phyloP scores from a whole-genome alignment of 2,888 invertebrate species.

The Anthoptus insignis region DNA sequence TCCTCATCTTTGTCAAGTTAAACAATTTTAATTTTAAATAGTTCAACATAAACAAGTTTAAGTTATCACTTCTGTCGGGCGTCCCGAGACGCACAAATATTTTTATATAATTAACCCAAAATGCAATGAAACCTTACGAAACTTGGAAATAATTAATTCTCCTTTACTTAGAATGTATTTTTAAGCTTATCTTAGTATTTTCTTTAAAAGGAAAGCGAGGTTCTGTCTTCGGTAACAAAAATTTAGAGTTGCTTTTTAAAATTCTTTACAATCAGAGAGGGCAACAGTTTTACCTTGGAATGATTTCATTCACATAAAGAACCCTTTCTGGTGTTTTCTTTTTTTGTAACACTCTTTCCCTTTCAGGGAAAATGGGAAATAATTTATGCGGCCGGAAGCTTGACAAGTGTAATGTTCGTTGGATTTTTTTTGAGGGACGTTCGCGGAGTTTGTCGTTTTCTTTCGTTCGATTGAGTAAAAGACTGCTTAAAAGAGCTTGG shows the following conservation, averaged over 20 bases:
- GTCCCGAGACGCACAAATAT: too few relatives aligned
- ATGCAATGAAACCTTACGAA: background rate
- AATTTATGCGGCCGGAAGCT: conserved; percentile 48
- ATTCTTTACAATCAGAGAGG: conserved; percentile 37
- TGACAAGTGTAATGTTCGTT: conserved; percentile 50
- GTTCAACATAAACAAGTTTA: too few relatives aligned
- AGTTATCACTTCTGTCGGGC: too few relatives aligned
- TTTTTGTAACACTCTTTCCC: conserved; percentile 39
- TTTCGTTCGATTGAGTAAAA: background rate
- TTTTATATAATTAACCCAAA: too few relatives aligned
- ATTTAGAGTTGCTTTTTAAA: conserved; percentile 45
- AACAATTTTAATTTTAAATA: too few relatives aligned
- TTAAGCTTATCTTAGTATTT: conserved; percentile 31
- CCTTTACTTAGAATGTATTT: conserved; percentile 34
- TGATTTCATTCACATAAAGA: conserved; percentile 45
- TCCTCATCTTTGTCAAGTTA: too few relatives aligned
- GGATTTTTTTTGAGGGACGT: conserved; percentile 48
- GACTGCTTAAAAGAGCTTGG: too few relatives aligned
- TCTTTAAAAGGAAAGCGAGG: conserved; percentile 42
- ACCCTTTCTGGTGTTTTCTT: conserved; percentile 44
- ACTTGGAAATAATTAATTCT: conserved; percentile 13
- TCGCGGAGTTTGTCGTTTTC: conserved; percentile 35
- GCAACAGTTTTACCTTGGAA: conserved; percentile 32
- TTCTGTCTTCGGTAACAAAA: conserved; percentile 35
- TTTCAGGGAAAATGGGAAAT: conserved; percentile 48